These are phyloP conservation scores for Alaudala cheleensis DNA, from an alignment of 2,113 vertebrate species.

Conservation along the genomic window DNA sequence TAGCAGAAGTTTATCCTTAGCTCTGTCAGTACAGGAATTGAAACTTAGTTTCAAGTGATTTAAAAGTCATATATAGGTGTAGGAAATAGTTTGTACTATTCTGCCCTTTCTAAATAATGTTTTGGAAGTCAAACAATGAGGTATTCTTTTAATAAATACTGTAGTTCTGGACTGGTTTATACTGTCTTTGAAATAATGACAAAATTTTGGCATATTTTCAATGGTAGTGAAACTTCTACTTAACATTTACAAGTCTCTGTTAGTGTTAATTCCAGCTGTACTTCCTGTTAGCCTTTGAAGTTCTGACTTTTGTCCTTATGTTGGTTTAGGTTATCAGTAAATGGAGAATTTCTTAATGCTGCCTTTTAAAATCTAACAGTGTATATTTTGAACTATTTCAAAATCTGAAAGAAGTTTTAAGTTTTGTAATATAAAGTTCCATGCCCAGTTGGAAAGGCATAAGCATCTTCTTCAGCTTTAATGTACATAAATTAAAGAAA, in stretches of 20 bases:
- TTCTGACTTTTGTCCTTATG: not conserved
- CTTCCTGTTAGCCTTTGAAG: not conserved
- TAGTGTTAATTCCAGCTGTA: not conserved
- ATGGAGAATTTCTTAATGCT: not conserved
- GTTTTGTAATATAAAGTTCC: not conserved
- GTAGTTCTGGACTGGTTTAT: not conserved
- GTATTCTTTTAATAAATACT: not conserved
- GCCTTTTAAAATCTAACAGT: not conserved
- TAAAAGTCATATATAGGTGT: not conserved
- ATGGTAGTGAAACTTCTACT: not conserved
- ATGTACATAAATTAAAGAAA: not conserved
- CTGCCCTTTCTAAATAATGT: not conserved
- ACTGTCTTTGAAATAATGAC: not conserved
- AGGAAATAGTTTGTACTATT: not conserved
- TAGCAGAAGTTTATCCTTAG: not conserved
- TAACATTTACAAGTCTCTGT: not conserved
- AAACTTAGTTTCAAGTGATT: not conserved
- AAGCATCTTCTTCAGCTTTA: not conserved
- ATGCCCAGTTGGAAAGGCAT: not conserved
- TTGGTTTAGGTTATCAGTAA: not conserved
- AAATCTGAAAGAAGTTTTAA: not conserved
- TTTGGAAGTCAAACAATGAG: not conserved
- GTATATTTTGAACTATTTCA: fast-evolving
- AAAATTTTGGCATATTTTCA: not conserved
- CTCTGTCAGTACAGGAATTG: not conserved